These are phyloP conservation scores for Rousettus madagascariensis DNA, from an alignment of 2,797 vertebrate genomes.

Conservation along the genomic window DNA sequence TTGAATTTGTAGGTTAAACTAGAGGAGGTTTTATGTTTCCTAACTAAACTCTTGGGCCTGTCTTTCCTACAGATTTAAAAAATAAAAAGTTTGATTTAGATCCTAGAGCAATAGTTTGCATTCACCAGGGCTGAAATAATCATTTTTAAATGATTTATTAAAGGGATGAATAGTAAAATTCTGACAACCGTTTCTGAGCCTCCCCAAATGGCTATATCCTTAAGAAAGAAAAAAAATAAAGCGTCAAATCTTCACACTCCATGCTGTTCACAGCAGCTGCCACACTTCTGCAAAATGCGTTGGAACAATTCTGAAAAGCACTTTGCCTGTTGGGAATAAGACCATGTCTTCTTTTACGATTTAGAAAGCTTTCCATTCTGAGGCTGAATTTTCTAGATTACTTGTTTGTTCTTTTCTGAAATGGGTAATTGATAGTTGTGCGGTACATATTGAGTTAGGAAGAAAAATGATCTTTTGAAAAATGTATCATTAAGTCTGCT, in stretches of 20 bases:
- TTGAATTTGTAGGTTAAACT: constrained; percentile 39
- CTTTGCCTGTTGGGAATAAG: constrained; percentile 58
- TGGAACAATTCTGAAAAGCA: constrained; percentile 46
- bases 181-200: constrained; percentile 63
- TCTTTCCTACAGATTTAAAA: constrained; percentile 31
- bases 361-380: constrained; percentile 58
- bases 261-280: constrained; percentile 73
- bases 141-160: constrained; percentile 47
- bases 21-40: background rate
- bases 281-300: constrained; percentile 66
- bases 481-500: constrained; percentile 50
- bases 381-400: constrained; percentile 63
- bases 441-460: constrained; percentile 40
- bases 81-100: constrained; percentile 47
- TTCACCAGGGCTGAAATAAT: constrained; percentile 47
- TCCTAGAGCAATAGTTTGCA: background rate
- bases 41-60: constrained; percentile 13
- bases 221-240: constrained; percentile 29
- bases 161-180: constrained; percentile 65
- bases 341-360: constrained; percentile 63
- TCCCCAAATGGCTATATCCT: constrained; percentile 74
- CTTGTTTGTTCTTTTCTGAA: constrained; percentile 78
- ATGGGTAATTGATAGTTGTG: constrained; percentile 70
- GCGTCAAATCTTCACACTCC: constrained; percentile 73
- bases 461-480: constrained; percentile 70